Evolutionary conservation across 2,888 invertebrate genomes (phyloP), one percentile per base, ranked within the genome.

Genomic region (Melieria picta): DNA sequence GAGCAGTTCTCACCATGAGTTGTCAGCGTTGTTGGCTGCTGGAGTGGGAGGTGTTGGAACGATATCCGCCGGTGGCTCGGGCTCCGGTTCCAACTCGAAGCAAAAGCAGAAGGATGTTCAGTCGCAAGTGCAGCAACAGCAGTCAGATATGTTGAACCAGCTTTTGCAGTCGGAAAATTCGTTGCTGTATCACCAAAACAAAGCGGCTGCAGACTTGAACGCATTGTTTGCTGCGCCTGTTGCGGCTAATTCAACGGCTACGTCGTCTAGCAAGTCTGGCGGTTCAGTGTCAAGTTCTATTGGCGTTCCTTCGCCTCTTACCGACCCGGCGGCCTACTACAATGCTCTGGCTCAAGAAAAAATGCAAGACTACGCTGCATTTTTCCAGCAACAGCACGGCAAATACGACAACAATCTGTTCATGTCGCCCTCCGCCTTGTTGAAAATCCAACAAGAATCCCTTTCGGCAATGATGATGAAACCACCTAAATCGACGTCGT

Each of bases 321-420:
- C 80, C 7, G 83, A 83, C 71, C 80, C 85, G 5, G 81, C 84
- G 48, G 77, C 80, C 45, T 86, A 86, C 61, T 87, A 86, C 71
- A 83, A 85, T 74, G 86, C 86, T 5, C 72, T 86, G 69, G 84
- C 86, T 1, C 85, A 76, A 86, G 89, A 78, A 86, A 89, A 84
- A 87, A 89, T 76, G 85, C 90, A 73, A 87, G 90, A 76, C 85
- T 89, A 81, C 84, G 88, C 76, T 75, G 89, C 78, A 56, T 90
- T 74, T 85, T 89, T 76, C 81, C 90, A 76, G 87, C 78, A 77
- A 65, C 77, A 78, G 74, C 83, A 84, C 72, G 82, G 85, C 5
- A 90, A 93, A 77, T 92, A 93, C 0, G 94, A 94, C 85, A 93
- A 93, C 79, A 94, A 93, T 81, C 92, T 94, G 89, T 94, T 94